Percentiles rank a stretch among this genome's conserved stretches.
Conservation (phyloP, 2,797 vertebrate species). For the Pangasius sanitwongsei region DNA sequence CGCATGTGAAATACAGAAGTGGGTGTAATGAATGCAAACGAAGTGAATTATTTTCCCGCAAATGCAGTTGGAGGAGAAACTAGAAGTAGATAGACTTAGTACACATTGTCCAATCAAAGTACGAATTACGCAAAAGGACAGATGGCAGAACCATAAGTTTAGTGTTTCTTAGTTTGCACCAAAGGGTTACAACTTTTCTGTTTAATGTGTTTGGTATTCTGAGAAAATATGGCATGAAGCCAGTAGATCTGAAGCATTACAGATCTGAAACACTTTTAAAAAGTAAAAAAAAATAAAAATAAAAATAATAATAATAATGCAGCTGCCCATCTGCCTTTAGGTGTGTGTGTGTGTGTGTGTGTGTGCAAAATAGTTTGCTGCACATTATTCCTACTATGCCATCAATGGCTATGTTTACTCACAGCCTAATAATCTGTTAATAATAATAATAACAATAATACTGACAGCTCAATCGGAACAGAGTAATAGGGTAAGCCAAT, state of each 20-base stretch:
- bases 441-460: neutral
- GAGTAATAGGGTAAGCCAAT: neutral
- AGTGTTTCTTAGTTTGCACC: neutral
- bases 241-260: neutral
- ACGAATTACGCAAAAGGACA: neutral
- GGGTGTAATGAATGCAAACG: neutral
- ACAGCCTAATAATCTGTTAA: slow-evolving; percentile 1
- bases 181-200: neutral
- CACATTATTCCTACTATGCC: neutral
- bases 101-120: neutral
- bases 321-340: neutral
- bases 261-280: neutral
- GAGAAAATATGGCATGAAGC: neutral
- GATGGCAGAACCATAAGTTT: neutral
- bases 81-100: neutral
- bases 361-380: neutral
- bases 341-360: neutral
- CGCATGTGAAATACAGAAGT: neutral
- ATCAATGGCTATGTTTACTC: neutral
- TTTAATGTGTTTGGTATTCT: neutral
- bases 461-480: neutral
- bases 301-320: neutral
- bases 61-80: neutral
- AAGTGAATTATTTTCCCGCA: neutral
- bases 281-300: neutral